Percentiles rank a stretch among this genome's conserved stretches.
phyloP scores from a whole-genome alignment of 2,113 vertebrate genomes.

The Trichechus manatus region DNA sequence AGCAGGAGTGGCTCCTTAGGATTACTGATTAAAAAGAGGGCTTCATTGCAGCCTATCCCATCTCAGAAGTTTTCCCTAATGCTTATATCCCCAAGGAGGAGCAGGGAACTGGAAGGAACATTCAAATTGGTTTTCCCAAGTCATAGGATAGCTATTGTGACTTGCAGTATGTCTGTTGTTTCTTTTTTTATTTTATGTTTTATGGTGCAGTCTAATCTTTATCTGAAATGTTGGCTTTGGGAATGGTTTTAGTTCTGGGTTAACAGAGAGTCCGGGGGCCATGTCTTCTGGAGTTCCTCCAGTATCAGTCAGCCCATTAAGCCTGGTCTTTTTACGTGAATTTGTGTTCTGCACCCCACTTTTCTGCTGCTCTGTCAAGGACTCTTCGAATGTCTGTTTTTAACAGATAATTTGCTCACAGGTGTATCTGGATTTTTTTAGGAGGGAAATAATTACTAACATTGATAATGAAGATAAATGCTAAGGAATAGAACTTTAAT shows the following conservation, averaged over 20 bases:
- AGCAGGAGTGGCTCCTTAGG: slow-evolving; percentile 52
- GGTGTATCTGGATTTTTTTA: neutral
- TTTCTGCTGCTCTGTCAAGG: too few species aligned
- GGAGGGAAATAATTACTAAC: neutral
- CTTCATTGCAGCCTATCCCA: neutral
- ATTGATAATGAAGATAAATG: slow-evolving; percentile 35
- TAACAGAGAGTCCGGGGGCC: too few species aligned
- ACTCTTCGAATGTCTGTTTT: neutral
- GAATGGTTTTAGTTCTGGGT: too few species aligned
- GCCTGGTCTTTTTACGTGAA: too few species aligned
- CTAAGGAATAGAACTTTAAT: neutral
- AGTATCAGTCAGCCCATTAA: too few species aligned
- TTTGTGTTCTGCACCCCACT: too few species aligned
- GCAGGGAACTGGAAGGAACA: slow-evolving; percentile 7
- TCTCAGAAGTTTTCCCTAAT: neutral
- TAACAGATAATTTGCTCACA: neutral
- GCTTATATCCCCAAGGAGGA: slow-evolving; percentile 9
- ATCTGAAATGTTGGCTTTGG: too few species aligned
- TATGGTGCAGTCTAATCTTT: too few species aligned
- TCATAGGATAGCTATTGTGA: neutral
- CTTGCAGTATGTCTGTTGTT: neutral
- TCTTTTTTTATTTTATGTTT: neutral
- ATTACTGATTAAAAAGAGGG: slow-evolving; percentile 55
- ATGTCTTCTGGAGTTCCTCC: too few species aligned
- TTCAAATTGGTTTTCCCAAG: neutral